These are phyloP conservation scores for Spinus olivaceus DNA, from an alignment of 2,797 vertebrate species.

Conservation along the genomic window DNA sequence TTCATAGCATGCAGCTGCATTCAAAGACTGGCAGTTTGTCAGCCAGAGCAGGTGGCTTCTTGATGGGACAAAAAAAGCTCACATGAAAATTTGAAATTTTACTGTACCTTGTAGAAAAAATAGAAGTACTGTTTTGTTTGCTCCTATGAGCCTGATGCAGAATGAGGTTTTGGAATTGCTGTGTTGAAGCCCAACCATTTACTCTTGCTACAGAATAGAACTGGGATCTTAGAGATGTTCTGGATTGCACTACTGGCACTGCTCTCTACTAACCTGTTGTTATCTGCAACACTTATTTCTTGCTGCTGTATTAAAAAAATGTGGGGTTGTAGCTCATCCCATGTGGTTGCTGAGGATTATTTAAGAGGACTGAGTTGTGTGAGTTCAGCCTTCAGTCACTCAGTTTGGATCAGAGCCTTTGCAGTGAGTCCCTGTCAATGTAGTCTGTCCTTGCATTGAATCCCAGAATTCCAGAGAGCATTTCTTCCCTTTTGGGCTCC, in stretches of 20 bases:
- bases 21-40: not conserved
- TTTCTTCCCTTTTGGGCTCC: not conserved
- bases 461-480: not conserved
- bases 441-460: not conserved
- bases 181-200: not conserved
- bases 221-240: not conserved
- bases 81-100: not conserved
- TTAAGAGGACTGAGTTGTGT: not conserved
- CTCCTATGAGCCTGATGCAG: not conserved
- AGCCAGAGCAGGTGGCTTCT: not conserved
- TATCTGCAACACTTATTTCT: not conserved
- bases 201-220: not conserved
- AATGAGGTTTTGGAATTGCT: not conserved
- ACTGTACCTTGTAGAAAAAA: not conserved
- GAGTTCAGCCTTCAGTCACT: not conserved
- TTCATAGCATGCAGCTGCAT: not conserved
- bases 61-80: not conserved
- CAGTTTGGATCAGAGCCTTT: not conserved
- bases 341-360: not conserved
- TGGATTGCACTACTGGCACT: not conserved
- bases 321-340: not conserved
- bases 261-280: not conserved
- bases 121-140: not conserved
- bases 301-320: not conserved
- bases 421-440: not conserved